Conservation (phyloP, 2,113 vertebrate species). For the Vidua macroura region DNA sequence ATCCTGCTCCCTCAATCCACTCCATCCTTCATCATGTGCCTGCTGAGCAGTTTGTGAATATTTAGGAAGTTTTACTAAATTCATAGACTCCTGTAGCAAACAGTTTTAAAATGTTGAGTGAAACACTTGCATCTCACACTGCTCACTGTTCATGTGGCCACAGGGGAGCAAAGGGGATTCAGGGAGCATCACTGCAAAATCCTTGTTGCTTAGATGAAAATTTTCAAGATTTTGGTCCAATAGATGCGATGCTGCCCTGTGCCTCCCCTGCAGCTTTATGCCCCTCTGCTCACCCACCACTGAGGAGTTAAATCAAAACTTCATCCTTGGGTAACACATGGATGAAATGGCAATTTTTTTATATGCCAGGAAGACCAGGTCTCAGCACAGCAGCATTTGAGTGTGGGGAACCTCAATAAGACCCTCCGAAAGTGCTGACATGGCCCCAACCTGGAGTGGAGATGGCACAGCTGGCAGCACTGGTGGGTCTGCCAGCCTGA, state of each 20-base stretch:
- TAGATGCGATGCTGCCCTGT: rapidly evolving
- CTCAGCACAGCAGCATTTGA: rapidly evolving
- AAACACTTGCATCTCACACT: background rate
- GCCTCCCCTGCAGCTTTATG: rapidly evolving
- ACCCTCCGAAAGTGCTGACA: rapidly evolving
- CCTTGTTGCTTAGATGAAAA: background rate
- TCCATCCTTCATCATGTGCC: background rate
- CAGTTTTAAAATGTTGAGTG: background rate
- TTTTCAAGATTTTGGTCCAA: background rate
- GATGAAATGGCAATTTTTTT: background rate
- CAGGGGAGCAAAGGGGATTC: background rate
- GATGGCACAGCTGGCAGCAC: background rate
- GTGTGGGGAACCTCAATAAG: background rate
- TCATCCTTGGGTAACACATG: background rate
- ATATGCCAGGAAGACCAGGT: background rate
- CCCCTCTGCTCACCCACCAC: rapidly evolving
- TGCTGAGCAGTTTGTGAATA: background rate
- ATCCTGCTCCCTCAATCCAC: background rate
- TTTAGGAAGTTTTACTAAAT: background rate
- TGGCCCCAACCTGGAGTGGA: rapidly evolving
- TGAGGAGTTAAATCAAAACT: background rate
- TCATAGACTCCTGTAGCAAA: background rate
- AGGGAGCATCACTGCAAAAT: background rate
- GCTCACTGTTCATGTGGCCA: background rate
- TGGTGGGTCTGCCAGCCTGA: background rate